phyloP scores from a whole-genome alignment of 2,113 vertebrate genomes.

The Notothenia rossii region DNA sequence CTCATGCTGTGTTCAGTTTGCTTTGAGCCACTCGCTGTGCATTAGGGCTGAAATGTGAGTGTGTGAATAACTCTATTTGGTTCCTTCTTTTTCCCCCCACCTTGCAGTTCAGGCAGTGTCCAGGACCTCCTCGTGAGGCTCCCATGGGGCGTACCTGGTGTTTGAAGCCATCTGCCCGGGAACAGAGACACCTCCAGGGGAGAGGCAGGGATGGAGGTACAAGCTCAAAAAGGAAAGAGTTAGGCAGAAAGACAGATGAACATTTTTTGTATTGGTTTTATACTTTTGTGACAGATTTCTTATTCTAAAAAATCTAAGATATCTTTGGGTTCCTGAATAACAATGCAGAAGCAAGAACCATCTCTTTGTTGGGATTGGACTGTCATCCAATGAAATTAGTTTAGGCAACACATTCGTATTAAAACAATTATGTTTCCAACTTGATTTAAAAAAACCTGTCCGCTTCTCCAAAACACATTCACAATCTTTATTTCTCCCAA shows the following conservation, averaged over 20 bases:
- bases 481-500: neutral
- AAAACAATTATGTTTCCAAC: no score
- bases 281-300: neutral
- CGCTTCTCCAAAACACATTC: neutral
- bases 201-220: conserved; percentile 6
- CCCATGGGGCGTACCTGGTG: conserved; percentile 63
- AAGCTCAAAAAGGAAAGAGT: conserved; percentile 31
- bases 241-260: neutral
- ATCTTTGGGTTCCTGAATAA: neutral
- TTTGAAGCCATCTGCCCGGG: conserved; percentile 76
- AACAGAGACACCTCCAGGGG: conserved; percentile 13
- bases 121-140: conserved; percentile 65
- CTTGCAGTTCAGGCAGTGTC: conserved; percentile 50
- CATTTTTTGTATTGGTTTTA: neutral
- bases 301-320: neutral
- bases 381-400: neutral
- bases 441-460: neutral
- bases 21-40: conserved; percentile 49
- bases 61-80: conserved; percentile 47
- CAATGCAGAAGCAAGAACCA: neutral
- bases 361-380: no score
- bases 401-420: no score
- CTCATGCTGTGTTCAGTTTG: neutral
- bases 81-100: conserved; percentile 21
- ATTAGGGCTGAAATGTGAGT: conserved; percentile 57